A percentile compares a stretch with the other conserved stretches of the same genome.
Evolutionary conservation across 2,113 vertebrate genomes (phyloP).

Genomic region (Apteryx mantelli): DNA sequence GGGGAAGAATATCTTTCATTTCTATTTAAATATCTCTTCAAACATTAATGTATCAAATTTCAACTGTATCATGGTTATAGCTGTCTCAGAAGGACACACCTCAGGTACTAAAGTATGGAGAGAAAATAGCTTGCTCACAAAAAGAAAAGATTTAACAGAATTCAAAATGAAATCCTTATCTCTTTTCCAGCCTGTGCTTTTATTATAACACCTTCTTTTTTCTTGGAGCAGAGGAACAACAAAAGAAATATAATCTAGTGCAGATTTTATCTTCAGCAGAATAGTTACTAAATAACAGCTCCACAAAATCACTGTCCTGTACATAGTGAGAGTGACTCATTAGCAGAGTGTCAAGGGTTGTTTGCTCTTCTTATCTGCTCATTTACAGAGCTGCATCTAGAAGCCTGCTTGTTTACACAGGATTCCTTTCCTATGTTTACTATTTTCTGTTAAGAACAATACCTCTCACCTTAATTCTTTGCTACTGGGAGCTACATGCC

Average conservation of each 20-base stretch:
- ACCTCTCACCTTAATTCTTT: not conserved
- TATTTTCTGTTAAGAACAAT: not conserved
- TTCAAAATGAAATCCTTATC: not conserved
- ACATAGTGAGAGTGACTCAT: not conserved
- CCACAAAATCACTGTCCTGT: not conserved
- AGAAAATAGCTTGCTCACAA: not conserved
- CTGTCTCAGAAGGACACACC: not conserved
- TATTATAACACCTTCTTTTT: not conserved
- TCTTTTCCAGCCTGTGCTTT: not conserved
- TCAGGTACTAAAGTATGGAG: not conserved
- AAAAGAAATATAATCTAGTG: not conserved
- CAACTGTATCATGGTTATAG: not conserved
- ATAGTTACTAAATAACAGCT: not conserved
- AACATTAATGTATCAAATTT: not conserved
- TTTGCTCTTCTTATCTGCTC: not conserved
- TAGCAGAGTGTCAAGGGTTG: not conserved
- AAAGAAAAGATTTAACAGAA: not conserved
- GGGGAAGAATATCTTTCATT: not conserved
- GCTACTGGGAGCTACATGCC: not conserved
- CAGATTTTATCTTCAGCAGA: not conserved
- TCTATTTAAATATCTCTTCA: not conserved
- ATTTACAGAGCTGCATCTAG: not conserved
- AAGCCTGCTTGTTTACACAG: not conserved
- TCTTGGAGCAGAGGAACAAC: not conserved
- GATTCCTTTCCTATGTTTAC: not conserved